Percentiles rank a stretch among this genome's conserved stretches.
phyloP scores from a whole-genome alignment of 2,113 vertebrate species.

The Lagenorhynchus albirostris region DNA sequence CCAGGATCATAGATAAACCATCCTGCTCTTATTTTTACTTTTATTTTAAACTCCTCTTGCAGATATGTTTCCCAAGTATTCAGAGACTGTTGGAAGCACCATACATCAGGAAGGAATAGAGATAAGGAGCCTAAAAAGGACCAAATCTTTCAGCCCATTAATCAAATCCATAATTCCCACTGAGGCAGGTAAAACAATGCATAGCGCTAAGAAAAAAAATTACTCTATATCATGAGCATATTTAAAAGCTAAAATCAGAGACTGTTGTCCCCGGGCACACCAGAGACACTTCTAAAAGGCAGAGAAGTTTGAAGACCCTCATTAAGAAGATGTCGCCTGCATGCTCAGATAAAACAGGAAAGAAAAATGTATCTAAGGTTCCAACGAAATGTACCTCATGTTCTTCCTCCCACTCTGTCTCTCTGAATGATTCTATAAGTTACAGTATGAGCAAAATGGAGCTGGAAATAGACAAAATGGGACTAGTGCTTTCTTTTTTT shows the following conservation, averaged over 20 bases:
- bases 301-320: conserved; percentile 54
- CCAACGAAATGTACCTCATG: conserved; percentile 20
- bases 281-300: conserved; percentile 16
- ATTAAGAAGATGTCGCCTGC: conserved; percentile 56
- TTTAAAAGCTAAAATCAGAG: conserved; percentile 65
- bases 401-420: neutral
- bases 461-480: conserved; percentile 59
- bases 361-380: conserved; percentile 52
- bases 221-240: conserved; percentile 42
- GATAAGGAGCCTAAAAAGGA: conserved; percentile 57
- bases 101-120: conserved; percentile 35
- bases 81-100: conserved; percentile 27
- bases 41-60: conserved; percentile 12
- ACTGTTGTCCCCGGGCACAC: neutral
- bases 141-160: conserved; percentile 56
- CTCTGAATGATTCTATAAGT: conserved; percentile 31
- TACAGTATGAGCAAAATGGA: conserved; percentile 54
- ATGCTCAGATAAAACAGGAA: conserved; percentile 55
- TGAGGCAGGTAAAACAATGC: conserved; percentile 69
- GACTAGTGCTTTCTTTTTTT: neutral
- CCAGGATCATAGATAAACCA: neutral
- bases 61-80: conserved; percentile 20
- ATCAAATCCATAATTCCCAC: conserved; percentile 66
- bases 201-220: conserved; percentile 29
- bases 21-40: neutral